Percentiles rank a stretch among this genome's conserved stretches.
Conservation (phyloP, 2,113 vertebrate species). For the Sebastes fasciatus region DNA sequence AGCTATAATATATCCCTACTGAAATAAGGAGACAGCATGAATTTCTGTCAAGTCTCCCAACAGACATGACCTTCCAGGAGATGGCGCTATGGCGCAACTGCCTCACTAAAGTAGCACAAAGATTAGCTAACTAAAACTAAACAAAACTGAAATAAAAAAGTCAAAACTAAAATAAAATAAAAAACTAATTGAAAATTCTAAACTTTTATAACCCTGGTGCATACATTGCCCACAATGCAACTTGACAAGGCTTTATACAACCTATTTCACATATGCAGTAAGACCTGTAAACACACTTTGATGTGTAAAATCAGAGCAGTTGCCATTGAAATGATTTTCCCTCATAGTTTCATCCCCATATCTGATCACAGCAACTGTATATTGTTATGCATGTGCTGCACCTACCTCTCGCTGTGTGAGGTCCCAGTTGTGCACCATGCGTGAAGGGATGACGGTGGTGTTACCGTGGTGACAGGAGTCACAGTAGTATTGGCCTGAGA, state of each 20-base stretch:
- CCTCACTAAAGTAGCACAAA: too few species aligned
- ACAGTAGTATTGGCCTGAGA: slow-evolving; percentile 93
- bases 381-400: neutral
- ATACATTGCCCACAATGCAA: neutral
- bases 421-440: slow-evolving; percentile 98
- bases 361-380: neutral
- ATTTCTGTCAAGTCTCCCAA: too few species aligned
- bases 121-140: too few species aligned
- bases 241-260: neutral
- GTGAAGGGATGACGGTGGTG: slow-evolving; percentile 90
- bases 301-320: neutral
- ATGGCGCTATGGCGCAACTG: too few species aligned
- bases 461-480: slow-evolving; percentile 92
- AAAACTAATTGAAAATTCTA: too few species aligned
- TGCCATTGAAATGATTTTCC: neutral
- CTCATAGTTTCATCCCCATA: neutral
- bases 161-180: too few species aligned
- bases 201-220: neutral
- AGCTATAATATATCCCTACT: too few species aligned
- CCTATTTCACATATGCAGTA: neutral
- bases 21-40: too few species aligned
- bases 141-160: too few species aligned
- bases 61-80: too few species aligned
- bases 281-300: neutral
- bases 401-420: slow-evolving; percentile 87